Evolutionary conservation across 1,140 invertebrate genomes (phyloP).

Genomic region (Dufourea novaeangliae): DNA sequence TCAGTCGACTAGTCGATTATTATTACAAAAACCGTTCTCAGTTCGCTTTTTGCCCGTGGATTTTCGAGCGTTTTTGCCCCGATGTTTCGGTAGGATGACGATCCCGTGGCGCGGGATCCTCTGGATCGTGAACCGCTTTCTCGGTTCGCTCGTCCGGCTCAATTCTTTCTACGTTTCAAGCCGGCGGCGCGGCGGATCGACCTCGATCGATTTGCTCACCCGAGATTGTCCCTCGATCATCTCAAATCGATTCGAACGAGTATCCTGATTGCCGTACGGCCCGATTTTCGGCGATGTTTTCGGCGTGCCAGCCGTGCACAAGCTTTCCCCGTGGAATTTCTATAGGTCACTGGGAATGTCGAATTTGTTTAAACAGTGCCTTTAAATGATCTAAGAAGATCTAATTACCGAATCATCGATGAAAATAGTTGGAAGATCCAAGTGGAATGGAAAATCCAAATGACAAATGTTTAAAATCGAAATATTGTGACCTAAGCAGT

Average conservation of each 20-base stretch:
- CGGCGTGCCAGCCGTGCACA: not conserved
- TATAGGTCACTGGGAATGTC: not conserved
- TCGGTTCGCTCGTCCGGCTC: constrained; percentile 64
- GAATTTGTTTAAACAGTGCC: constrained; percentile 8
- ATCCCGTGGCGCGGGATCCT: constrained; percentile 47
- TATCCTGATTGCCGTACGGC: constrained; percentile 58
- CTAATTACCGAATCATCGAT: too few relatives aligned
- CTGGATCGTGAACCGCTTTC: constrained; percentile 63
- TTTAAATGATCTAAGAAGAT: constrained; percentile 9
- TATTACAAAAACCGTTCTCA: constrained; percentile 7
- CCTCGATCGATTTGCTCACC: constrained; percentile 61
- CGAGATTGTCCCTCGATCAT: constrained; percentile 63
- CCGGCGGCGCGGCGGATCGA: constrained; percentile 52
- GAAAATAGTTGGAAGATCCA: too few relatives aligned
- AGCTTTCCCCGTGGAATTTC: not conserved
- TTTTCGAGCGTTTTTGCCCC: constrained; percentile 45
- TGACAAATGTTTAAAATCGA: too few relatives aligned
- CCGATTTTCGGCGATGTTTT: constrained; percentile 59
- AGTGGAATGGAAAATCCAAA: too few relatives aligned
- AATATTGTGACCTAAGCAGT: too few relatives aligned
- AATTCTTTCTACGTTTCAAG: constrained; percentile 60
- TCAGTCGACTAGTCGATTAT: constrained; percentile 26
- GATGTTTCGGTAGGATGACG: constrained; percentile 66
- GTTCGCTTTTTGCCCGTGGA: constrained; percentile 13
- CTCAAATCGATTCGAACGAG: constrained; percentile 63